Conservation (phyloP, 1,140 invertebrate species). For the Drosophila fuyamai region DNA sequence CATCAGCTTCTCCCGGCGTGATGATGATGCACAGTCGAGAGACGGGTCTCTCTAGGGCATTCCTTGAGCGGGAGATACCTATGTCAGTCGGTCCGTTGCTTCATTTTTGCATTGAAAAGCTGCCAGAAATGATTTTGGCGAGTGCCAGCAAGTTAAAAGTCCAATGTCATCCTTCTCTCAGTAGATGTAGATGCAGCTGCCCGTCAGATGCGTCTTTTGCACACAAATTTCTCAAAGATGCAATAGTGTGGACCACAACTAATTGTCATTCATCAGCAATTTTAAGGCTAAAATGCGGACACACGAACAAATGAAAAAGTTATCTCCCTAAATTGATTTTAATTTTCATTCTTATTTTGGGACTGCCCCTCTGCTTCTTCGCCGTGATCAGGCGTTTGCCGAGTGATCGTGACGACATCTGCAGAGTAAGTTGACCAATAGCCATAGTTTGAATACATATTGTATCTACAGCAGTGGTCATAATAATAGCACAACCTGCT, state of each 20-base stretch:
- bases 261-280: conserved; percentile 71
- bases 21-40: conserved; percentile 8
- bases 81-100: conserved; percentile 20
- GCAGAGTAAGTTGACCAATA: conserved; percentile 36
- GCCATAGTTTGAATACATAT: conserved; percentile 7
- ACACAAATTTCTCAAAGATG: conserved; percentile 48
- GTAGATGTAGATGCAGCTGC: conserved; percentile 42
- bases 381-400: conserved; percentile 55
- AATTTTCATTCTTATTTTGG: conserved; percentile 46
- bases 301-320: conserved; percentile 34
- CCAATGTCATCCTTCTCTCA: conserved; percentile 61
- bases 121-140: conserved; percentile 61
- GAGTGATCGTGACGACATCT: conserved; percentile 77
- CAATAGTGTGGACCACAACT: conserved; percentile 32
- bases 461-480: conserved; percentile 7
- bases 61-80: conserved; percentile 5
- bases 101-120: conserved; percentile 61
- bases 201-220: conserved; percentile 38
- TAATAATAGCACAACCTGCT: too few relatives aligned
- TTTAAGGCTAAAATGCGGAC: conserved; percentile 44
- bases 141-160: conserved; percentile 57
- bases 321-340: conserved; percentile 55
- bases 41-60: background rate
- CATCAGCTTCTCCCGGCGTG: conserved; percentile 36
- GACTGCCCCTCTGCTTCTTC: conserved; percentile 15